Evolutionary conservation across 2,797 vertebrate genomes (phyloP).

Genomic region (Salarias fasciatus): DNA sequence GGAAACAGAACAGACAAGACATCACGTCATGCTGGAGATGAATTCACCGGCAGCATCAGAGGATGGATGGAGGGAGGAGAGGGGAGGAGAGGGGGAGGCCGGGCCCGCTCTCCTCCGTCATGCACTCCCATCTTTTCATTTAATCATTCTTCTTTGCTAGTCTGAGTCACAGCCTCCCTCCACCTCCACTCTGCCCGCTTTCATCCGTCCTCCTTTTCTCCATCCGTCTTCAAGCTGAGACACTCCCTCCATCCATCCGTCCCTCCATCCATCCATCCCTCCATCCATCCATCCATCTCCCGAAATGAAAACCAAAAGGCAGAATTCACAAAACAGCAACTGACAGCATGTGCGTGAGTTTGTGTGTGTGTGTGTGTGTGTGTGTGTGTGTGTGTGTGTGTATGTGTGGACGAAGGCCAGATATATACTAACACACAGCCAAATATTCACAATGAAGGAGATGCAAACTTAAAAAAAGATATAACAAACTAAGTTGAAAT

Average conservation of each 20-base stretch:
- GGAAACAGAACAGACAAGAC: conserved; percentile 24
- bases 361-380: too few relatives aligned
- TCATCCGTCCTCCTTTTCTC: background rate
- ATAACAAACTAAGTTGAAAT: too few relatives aligned
- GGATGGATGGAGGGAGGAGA: conserved; percentile 4
- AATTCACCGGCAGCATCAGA: conserved; percentile 37
- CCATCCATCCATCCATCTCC: conserved; percentile 1
- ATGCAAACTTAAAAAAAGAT: too few relatives aligned
- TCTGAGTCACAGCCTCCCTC: conserved; percentile 35
- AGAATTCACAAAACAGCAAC: background rate
- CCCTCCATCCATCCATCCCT: background rate
- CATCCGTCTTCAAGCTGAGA: background rate
- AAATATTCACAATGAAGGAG: too few relatives aligned
- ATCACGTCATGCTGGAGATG: conserved; percentile 34
- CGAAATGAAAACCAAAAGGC: conserved; percentile 25
- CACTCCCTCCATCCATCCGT: background rate
- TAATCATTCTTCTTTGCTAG: conserved; percentile 46
- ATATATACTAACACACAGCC: too few relatives aligned
- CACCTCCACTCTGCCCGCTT: background rate
- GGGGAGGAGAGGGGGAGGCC: too few relatives aligned
- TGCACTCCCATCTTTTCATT: conserved; percentile 43
- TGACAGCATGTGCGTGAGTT: too few relatives aligned
- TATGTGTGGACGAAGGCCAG: too few relatives aligned
- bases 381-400: too few relatives aligned
- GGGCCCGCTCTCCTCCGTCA: background rate